Evolutionary conservation across 1,140 invertebrate species (phyloP), one percentile per base, ranked within the genome.

Genomic region (Calosoma granatense): DNA sequence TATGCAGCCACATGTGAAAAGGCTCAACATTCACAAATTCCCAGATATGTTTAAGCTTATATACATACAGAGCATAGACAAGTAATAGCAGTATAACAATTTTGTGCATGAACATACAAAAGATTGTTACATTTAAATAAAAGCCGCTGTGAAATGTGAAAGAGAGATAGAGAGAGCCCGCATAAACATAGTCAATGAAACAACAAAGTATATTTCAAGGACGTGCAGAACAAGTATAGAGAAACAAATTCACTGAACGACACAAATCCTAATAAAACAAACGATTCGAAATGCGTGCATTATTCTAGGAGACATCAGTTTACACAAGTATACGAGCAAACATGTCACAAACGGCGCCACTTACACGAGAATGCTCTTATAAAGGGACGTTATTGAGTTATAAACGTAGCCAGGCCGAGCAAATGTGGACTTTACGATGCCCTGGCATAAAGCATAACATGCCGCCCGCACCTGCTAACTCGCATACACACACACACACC

Each of bases 331-430:
- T 58, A 62, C 56, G 57, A 52, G 54, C 60, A 59, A 61, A 61
- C 58, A 61, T 61, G 60, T 61, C 60, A 61, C 61, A 62, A 62
- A 59, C 61, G 61, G 61, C 56, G 61, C 61, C 61, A 60, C 61
- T 60, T 59, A 62, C 58, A 62, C 56, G 57, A 58, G 61, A 62
- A 60, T 60, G 58, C 58, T 59, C 61, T 62, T 60, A 62, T 60
- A 62, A 62, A 62, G 61, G 61, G 58, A 47, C 52, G 56, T 60
- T 62, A 59, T 57, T 58, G 54, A 62, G 58, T 59, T 60, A 62
- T 60, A 57, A 54, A 47, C 41, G 15, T 3, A 17, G 41, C 17
- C 9, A 47, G 9, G 17, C 3, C 41, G 17, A 47, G 17, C 41
- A 17, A 47, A 47, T 11, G 3, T 47, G 3, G 3, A 47, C 41